Evolutionary conservation across 2,113 vertebrate genomes (phyloP).

Genomic region (Trematocara nigrifrons): DNA sequence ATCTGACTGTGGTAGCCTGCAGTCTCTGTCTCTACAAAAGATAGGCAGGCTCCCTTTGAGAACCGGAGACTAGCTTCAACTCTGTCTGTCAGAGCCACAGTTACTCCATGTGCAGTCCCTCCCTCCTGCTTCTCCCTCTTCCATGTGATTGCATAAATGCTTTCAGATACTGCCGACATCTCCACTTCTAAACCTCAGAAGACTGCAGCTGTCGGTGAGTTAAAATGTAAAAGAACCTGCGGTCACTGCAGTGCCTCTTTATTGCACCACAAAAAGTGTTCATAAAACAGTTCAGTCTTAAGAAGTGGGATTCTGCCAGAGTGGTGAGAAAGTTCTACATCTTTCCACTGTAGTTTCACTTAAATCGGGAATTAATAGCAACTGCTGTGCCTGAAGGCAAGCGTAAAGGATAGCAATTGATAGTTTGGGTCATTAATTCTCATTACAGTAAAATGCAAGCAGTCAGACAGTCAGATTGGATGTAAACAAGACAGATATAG

Average conservation of each 20-base stretch:
- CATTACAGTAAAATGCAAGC: neutral
- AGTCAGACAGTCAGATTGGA: neutral
- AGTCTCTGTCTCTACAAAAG: slow-evolving; percentile 29
- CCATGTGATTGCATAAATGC: slow-evolving; percentile 12
- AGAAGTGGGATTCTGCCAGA: neutral
- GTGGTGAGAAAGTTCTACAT: neutral
- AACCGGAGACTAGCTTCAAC: neutral
- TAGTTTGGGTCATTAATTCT: neutral
- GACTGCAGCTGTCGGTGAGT: slow-evolving; percentile 3
- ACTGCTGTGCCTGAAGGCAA: neutral
- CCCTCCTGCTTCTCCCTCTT: slow-evolving; percentile 3
- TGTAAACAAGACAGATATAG: neutral
- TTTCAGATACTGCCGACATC: slow-evolving; percentile 11
- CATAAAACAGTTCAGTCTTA: neutral
- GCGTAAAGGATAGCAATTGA: neutral
- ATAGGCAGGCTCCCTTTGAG: slow-evolving; percentile 42
- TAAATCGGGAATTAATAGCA: neutral
- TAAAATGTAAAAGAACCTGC: slow-evolving; percentile 1
- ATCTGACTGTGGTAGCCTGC: slow-evolving; percentile 16
- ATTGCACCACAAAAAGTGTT: neutral
- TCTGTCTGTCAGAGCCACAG: slow-evolving; percentile 26
- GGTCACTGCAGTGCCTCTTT: neutral
- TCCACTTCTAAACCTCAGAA: slow-evolving; percentile 33
- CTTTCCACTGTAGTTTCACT: neutral
- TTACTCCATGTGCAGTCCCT: slow-evolving; percentile 3